Evolutionary conservation across 2,888 invertebrate species (phyloP).

Genomic region (Blastobasis adustella): DNA sequence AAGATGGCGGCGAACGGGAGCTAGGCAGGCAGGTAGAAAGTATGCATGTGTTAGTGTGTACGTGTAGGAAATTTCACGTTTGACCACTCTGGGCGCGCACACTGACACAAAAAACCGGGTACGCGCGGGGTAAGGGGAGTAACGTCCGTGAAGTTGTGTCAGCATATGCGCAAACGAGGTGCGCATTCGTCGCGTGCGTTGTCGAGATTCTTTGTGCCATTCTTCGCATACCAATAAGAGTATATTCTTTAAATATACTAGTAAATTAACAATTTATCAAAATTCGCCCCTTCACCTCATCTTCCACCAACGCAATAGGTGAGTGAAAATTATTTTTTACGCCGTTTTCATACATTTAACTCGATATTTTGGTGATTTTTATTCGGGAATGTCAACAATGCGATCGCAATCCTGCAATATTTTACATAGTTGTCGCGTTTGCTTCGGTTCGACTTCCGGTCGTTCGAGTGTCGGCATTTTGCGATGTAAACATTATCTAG

Average conservation of each 20-base stretch:
- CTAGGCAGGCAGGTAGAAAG: conserved; percentile 59
- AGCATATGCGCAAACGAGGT: conserved; percentile 87
- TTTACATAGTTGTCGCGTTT: conserved; percentile 86
- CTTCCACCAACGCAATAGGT: conserved; percentile 81
- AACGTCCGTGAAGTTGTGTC: conserved; percentile 79
- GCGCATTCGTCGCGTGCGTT: conserved; percentile 92
- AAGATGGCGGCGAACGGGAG: conserved; percentile 70
- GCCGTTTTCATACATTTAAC: conserved; percentile 77
- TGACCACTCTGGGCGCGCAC: conserved; percentile 69
- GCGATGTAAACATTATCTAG: conserved; percentile 75
- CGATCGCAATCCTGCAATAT: conserved; percentile 85
- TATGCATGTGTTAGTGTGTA: conserved; percentile 57
- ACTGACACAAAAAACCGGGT: conserved; percentile 53
- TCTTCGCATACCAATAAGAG: conserved; percentile 94
- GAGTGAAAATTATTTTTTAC: conserved; percentile 77
- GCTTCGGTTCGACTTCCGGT: conserved; percentile 76
- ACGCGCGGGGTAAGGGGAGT: conserved; percentile 67
- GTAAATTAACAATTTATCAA: conserved; percentile 78
- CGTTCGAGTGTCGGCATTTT: conserved; percentile 72
- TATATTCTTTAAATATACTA: conserved; percentile 83
- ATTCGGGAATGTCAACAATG: conserved; percentile 83
- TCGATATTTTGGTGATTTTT: conserved; percentile 77
- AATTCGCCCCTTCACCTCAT: conserved; percentile 78
- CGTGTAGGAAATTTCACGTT: conserved; percentile 70
- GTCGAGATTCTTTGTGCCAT: conserved; percentile 98